Conservation (phyloP, 2,888 invertebrate genomes). For the Papilio protenor region DNA sequence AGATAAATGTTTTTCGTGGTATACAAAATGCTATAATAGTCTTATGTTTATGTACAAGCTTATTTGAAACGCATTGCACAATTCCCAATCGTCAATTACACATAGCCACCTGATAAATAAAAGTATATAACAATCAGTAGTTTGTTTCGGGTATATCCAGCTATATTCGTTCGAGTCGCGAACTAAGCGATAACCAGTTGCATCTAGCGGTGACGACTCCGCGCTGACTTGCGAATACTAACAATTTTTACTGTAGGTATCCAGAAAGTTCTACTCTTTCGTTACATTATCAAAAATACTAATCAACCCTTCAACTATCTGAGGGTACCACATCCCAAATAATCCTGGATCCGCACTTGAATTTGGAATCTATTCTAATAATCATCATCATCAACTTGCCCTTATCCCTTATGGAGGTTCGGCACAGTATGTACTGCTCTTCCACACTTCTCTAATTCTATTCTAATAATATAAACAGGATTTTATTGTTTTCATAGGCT, state of each 20-base stretch:
- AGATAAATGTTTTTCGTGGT: too few relatives aligned
- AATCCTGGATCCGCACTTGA: too few relatives aligned
- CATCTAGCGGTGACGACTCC: conserved; percentile 58
- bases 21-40: background rate
- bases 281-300: background rate
- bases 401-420: too few relatives aligned
- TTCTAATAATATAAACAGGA: too few relatives aligned
- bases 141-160: conserved; percentile 39
- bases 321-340: too few relatives aligned
- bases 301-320: background rate
- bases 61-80: background rate
- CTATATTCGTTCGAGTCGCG: conserved; percentile 51
- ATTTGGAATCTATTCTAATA: too few relatives aligned
- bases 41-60: background rate
- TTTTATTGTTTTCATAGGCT: too few relatives aligned
- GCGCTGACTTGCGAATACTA: conserved; percentile 60
- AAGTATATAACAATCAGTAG: background rate
- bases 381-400: too few relatives aligned
- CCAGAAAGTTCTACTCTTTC: background rate
- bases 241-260: conserved; percentile 20
- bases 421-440: too few relatives aligned
- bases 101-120: background rate
- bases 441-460: too few relatives aligned
- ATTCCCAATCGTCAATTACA: background rate
- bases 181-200: conserved; percentile 62